phyloP scores from a whole-genome alignment of 2,797 vertebrate genomes.

The Crocodylus rhombifer region DNA sequence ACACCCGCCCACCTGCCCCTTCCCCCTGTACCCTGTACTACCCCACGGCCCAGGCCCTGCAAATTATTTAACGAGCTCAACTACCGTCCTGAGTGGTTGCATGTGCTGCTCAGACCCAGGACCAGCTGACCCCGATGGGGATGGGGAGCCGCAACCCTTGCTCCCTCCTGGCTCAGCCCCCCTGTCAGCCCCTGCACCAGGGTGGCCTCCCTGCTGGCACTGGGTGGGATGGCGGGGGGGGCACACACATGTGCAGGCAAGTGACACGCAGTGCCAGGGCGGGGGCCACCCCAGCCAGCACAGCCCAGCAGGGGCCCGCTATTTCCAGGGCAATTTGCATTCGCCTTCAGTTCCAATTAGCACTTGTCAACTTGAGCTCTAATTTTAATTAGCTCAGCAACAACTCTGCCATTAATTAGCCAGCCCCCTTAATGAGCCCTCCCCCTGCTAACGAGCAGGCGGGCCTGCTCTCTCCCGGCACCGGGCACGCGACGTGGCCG shows the following conservation, averaged over 20 bases:
- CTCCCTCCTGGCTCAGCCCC: too few relatives aligned
- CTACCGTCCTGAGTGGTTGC: too few relatives aligned
- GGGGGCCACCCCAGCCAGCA: not conserved
- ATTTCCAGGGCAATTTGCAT: not conserved
- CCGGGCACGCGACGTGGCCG: fast-evolving
- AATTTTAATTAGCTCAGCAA: not conserved
- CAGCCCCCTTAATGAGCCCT: not conserved
- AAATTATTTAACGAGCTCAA: too few relatives aligned
- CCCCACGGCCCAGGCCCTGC: too few relatives aligned
- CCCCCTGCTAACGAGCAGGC: not conserved
- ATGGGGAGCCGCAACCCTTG: too few relatives aligned
- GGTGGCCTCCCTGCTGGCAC: not conserved
- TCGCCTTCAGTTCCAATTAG: not conserved
- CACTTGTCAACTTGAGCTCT: not conserved
- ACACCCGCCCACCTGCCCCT: not conserved
- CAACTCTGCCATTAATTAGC: not conserved
- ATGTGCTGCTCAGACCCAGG: too few relatives aligned
- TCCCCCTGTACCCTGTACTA: too few relatives aligned
- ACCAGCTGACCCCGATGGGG: too few relatives aligned
- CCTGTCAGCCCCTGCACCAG: too few relatives aligned
- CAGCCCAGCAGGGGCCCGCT: not conserved
- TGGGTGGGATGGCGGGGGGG: too few relatives aligned
- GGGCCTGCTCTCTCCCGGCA: fast-evolving
- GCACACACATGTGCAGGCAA: too few relatives aligned
- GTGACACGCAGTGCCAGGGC: too few relatives aligned